Conservation (phyloP, 2,888 invertebrate genomes). For the Euphydryas editha region DNA sequence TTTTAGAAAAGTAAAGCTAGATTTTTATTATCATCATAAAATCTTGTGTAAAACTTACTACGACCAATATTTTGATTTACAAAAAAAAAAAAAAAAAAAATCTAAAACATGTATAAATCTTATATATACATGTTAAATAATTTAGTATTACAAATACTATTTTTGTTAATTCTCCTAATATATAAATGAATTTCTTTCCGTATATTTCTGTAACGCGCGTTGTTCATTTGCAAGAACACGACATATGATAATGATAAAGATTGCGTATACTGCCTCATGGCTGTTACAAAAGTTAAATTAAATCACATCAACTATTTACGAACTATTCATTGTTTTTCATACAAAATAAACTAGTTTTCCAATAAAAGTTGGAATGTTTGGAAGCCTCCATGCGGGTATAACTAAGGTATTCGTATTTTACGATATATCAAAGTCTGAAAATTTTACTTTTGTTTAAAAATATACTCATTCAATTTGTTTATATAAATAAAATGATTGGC, state of each 20-base stretch:
- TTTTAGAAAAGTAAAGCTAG: too few species aligned
- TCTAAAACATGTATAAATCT: too few species aligned
- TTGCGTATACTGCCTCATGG: constrained; percentile 49
- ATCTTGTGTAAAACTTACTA: too few species aligned
- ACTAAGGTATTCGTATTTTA: background rate
- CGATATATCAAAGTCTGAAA: background rate
- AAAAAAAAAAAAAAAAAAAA: too few species aligned
- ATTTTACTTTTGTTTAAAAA: background rate
- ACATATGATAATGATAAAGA: constrained; percentile 68
- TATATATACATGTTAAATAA: too few species aligned
- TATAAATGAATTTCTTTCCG: constrained; percentile 50
- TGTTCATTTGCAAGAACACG: constrained; percentile 60
- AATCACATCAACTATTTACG: constrained; percentile 27
- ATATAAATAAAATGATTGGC: too few species aligned
- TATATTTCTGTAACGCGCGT: constrained; percentile 42
- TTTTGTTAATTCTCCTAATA: too few species aligned
- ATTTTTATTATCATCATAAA: too few species aligned
- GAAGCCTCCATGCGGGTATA: background rate
- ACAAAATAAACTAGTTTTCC: constrained; percentile 29
- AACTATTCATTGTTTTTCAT: constrained; percentile 21
- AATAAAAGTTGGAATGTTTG: constrained; percentile 20
- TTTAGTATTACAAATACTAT: too few species aligned
- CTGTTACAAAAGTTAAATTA: constrained; percentile 45
- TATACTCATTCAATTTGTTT: too few species aligned
- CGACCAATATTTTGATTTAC: too few species aligned